Base-by-base conservation (phyloP, 1,140 invertebrate genomes). In the Adoxophyes honmai region DNA sequence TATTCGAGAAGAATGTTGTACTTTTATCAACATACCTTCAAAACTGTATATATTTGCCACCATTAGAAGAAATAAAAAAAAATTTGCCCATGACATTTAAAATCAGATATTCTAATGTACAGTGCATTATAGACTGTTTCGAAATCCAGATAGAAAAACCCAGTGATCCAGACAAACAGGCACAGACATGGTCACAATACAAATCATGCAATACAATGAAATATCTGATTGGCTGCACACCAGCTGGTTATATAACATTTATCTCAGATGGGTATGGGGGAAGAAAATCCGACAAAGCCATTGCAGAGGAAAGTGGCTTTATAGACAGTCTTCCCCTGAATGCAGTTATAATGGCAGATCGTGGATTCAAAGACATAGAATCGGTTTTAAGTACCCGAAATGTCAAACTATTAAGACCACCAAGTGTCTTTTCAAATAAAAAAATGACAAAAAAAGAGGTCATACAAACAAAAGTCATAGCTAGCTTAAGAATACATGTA, bases 91-190 rank as follows among this genome's bases (percentile, higher is more conserved):
- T 55, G 9, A 10, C 15, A 10, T 55, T 55, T 34, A 55, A 42
- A 42, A 55, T 39, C 10, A 55, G 16, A 42, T 55, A 55, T 13
- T 55, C 53, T 5, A 38, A 42, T 42, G 53, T 55, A 6, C 53
- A 55, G 21, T 13, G 14, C 3, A 42, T 55, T 10, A 55, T 55
- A 13, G 53, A 86, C 61, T 80, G 71, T 62, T 78, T 86, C 18
- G 75, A 86, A 73, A 83, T 86, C 60, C 35, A 75, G 51, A 79
- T 79, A 34, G 60, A 73, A 54, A 75, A 83, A 58, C 78, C 78
- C 34, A 53, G 51, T 8, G 52, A 81, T 68, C 60, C 70, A 16
- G 38, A 73, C 11, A 13, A 64, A 28, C 79, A 84, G 65, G 37
- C 71, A 6, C 51, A 64, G 33, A 38, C 60, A 15, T 62, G 65